Evolutionary conservation across 2,113 vertebrate species (phyloP).

Genomic region (Labeo catla): DNA sequence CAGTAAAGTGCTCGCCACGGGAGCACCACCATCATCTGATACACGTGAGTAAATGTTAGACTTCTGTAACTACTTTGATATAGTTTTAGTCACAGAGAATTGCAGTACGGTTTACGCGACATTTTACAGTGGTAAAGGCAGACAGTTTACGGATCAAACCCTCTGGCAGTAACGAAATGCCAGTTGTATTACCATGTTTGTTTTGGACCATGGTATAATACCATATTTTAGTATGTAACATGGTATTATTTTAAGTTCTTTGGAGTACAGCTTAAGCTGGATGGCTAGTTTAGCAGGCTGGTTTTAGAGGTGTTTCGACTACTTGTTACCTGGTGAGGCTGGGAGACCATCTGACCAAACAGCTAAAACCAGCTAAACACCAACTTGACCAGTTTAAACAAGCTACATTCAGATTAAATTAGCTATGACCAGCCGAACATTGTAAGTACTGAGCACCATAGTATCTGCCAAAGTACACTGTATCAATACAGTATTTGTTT

Average conservation of each 20-base stretch:
- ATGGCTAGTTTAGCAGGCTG: background rate
- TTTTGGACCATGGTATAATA: background rate
- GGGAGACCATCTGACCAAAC: background rate
- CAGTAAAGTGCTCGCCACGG: background rate
- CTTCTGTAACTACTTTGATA: background rate
- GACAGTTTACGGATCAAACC: background rate
- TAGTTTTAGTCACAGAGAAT: background rate
- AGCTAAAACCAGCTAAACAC: background rate
- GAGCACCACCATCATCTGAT: background rate
- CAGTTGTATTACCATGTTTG: background rate
- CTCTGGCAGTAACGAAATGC: background rate
- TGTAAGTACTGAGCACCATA: too few species aligned
- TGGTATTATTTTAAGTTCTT: background rate
- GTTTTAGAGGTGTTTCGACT: background rate
- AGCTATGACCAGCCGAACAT: too few species aligned
- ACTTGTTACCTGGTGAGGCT: background rate
- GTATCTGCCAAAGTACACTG: too few species aligned
- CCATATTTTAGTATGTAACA: background rate
- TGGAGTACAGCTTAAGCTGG: background rate
- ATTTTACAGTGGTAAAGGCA: background rate
- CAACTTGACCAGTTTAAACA: background rate
- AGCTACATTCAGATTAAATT: background rate
- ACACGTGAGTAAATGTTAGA: background rate
- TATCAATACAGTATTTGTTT: background rate
- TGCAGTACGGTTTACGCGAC: background rate